These are phyloP conservation scores for Lophius piscatorius DNA, from an alignment of 2,113 vertebrate genomes.

Conservation along the genomic window DNA sequence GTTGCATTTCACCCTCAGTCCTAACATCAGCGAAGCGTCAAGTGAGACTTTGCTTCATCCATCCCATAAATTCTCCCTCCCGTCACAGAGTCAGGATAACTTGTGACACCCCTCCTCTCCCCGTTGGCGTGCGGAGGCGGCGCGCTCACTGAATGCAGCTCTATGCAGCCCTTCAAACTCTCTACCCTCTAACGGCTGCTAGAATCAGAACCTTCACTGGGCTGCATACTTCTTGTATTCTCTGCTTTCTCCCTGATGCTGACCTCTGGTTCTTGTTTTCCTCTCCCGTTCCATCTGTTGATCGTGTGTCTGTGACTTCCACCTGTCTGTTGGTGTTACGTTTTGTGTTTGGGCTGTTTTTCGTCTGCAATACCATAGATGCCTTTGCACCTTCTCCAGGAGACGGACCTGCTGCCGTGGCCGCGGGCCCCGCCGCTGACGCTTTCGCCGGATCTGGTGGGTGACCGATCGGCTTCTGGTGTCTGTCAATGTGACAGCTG, in stretches of 20 bases:
- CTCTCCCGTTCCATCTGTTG: slow-evolving; percentile 62
- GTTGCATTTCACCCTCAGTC: not conserved
- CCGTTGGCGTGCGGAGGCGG: slow-evolving; percentile 41
- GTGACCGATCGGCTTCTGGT: slow-evolving; percentile 77
- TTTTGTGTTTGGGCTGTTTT: slow-evolving; percentile 46
- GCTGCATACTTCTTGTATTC: slow-evolving; percentile 79
- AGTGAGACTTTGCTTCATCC: slow-evolving; percentile 23
- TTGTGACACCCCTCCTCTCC: slow-evolving; percentile 67
- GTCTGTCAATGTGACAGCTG: slow-evolving; percentile 9
- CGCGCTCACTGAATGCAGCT: slow-evolving; percentile 69
- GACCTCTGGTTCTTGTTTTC: slow-evolving; percentile 70
- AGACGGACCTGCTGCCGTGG: slow-evolving; percentile 91
- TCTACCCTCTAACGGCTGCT: slow-evolving; percentile 1
- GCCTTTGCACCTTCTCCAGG: slow-evolving; percentile 98
- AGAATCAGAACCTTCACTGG: slow-evolving; percentile 30
- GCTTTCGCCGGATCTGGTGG: slow-evolving; percentile 99
- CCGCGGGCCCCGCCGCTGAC: slow-evolving; percentile 91
- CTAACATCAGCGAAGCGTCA: not conserved
- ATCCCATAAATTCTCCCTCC: slow-evolving; percentile 43
- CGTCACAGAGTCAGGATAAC: slow-evolving; percentile 67
- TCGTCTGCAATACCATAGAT: slow-evolving; percentile 84
- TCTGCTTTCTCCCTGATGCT: slow-evolving; percentile 70
- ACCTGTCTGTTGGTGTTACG: slow-evolving; percentile 82
- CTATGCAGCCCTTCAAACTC: slow-evolving; percentile 68
- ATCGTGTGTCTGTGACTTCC: slow-evolving; percentile 71